phyloP scores from a whole-genome alignment of 2,797 vertebrate genomes.

The Artibeus jamaicensis region DNA sequence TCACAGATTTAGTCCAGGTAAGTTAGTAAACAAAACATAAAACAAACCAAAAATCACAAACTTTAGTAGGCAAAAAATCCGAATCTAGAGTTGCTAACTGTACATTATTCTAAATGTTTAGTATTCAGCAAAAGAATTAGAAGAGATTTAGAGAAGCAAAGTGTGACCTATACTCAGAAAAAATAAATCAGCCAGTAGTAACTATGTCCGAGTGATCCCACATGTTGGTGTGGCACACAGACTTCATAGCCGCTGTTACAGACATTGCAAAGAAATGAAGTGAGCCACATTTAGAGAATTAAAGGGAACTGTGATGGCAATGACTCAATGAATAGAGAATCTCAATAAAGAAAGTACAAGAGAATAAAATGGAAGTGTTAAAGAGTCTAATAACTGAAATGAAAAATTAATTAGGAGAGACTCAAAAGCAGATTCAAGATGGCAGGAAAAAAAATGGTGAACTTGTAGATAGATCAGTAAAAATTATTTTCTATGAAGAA shows the following conservation, averaged over 20 bases:
- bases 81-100: neutral
- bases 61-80: neutral
- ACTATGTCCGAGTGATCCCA: neutral
- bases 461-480: neutral
- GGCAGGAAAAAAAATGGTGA: slow-evolving; percentile 2
- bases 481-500: neutral
- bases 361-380: neutral
- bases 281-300: neutral
- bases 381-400: slow-evolving; percentile 15
- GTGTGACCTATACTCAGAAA: neutral
- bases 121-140: neutral
- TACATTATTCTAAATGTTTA: slow-evolving; percentile 17
- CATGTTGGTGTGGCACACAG: neutral
- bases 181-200: neutral
- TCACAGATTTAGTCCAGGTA: neutral
- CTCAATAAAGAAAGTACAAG: neutral
- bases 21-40: neutral
- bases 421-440: neutral
- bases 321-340: neutral
- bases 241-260: neutral
- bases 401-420: neutral
- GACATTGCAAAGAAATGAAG: neutral
- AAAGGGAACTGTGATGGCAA: neutral
- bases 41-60: neutral
- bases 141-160: neutral